phyloP scores from a whole-genome alignment of 2,113 vertebrate species.

The Myiopsitta monachus region DNA sequence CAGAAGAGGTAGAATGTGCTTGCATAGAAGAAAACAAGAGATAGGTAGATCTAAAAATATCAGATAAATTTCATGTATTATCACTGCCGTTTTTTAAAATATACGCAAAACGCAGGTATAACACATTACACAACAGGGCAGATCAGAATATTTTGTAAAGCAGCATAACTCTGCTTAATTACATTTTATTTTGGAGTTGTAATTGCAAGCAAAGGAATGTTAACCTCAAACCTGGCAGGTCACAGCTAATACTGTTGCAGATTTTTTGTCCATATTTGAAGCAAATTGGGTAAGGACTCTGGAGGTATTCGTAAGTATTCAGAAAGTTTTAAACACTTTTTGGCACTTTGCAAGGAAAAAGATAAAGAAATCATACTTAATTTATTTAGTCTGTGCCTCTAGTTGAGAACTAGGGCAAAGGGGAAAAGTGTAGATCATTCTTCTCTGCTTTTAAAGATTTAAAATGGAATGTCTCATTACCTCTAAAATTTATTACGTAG shows the following conservation, averaged over 20 bases:
- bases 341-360: background rate
- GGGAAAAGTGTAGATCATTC: background rate
- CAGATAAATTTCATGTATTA: constrained; percentile 8
- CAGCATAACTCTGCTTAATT: background rate
- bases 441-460: constrained; percentile 1
- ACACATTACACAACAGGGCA: background rate
- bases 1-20: background rate
- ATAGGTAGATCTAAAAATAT: background rate
- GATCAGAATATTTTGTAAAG: background rate
- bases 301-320: background rate
- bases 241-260: background rate
- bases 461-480: background rate
- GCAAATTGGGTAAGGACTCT: background rate
- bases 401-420: background rate
- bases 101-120: background rate
- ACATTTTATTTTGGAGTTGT: background rate
- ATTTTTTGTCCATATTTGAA: background rate
- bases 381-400: background rate
- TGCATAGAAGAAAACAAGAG: constrained; percentile 5
- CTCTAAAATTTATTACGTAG: background rate
- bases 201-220: background rate
- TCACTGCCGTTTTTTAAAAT: background rate
- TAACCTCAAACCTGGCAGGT: background rate
- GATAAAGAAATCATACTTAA: background rate
- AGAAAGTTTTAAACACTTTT: background rate